Evolutionary conservation across 53 echinoderm and acorn worm species (phyloP).

Genomic region (Actinopyga echinites): DNA sequence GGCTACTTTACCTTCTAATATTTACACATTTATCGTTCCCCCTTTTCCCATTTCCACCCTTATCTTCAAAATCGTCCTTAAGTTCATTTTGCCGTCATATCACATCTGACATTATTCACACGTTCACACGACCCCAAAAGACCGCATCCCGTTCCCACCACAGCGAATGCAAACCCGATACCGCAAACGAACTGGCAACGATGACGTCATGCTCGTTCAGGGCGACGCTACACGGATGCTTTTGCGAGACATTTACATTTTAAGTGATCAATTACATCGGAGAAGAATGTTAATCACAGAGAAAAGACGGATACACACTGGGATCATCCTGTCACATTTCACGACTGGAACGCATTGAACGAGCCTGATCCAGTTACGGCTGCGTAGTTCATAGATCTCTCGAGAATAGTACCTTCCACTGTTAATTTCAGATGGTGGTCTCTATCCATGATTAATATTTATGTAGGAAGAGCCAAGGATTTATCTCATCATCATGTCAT

Average conservation of each 20-base stretch:
- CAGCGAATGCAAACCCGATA: no score
- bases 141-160: no score
- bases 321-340: constrained; percentile 28
- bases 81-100: no score
- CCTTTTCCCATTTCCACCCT: no score
- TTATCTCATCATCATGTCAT: no score
- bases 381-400: constrained; percentile 2
- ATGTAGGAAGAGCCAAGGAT: not conserved
- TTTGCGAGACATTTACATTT: constrained; percentile 36
- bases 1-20: no score
- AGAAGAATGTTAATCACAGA: constrained; percentile 32
- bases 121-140: no score
- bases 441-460: constrained; percentile 12
- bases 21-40: no score
- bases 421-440: not conserved
- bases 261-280: constrained; percentile 29
- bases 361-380: constrained; percentile 25
- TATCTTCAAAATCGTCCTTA: no score
- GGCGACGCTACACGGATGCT: not conserved
- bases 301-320: constrained; percentile 28
- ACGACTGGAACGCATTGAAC: constrained; percentile 30
- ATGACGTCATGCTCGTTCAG: not conserved
- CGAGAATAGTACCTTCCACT: not conserved
- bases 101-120: no score
- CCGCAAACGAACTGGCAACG: no score